Conservation (phyloP, 2,888 invertebrate genomes). For the Meghimatium bilineatum region DNA sequence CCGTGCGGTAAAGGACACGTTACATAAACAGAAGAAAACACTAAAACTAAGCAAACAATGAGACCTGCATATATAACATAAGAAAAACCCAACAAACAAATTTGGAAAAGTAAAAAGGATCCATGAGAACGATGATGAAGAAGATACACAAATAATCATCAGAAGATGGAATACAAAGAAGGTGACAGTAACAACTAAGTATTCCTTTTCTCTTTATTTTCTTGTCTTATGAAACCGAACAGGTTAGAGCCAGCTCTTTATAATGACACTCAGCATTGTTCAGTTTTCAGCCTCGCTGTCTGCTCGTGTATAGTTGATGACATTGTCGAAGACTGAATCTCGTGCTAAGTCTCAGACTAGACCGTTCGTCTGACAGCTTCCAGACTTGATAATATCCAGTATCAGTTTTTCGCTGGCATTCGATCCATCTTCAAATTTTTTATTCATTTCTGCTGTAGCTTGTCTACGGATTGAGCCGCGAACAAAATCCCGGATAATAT, state of each 20-base stretch:
- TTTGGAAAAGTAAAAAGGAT: too few relatives aligned
- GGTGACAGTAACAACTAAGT: neutral
- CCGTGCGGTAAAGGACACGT: too few relatives aligned
- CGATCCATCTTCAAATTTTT: conserved; percentile 1
- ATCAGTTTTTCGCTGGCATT: conserved; percentile 11
- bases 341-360: neutral
- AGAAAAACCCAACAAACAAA: too few relatives aligned
- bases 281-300: neutral
- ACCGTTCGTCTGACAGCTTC: conserved; percentile 2
- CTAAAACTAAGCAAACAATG: too few relatives aligned
- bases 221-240: neutral
- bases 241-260: neutral
- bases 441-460: neutral
- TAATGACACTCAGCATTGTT: neutral
- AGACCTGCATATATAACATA: too few relatives aligned
- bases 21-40: too few relatives aligned
- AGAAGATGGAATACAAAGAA: neutral
- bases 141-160: too few relatives aligned
- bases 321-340: neutral
- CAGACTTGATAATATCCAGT: neutral
- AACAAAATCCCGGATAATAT: neutral
- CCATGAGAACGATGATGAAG: too few relatives aligned
- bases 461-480: too few relatives aligned
- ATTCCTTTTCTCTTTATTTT: neutral
- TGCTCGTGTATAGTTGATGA: conserved; percentile 1